Evolutionary conservation across 1,140 invertebrate species (phyloP).

Genomic region (Diorhabda elongata): DNA sequence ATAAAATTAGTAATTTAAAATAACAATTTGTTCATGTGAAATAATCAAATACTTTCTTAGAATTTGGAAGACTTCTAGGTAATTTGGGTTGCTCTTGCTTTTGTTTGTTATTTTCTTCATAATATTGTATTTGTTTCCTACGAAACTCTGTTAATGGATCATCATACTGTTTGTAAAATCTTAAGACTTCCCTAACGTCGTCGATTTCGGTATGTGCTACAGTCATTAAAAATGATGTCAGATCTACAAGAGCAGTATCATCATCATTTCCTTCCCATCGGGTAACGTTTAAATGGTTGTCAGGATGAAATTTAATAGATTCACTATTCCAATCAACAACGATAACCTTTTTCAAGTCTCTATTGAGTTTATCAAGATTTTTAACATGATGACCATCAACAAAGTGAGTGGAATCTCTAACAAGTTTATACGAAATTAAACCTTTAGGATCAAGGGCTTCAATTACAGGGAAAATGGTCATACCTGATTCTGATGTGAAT

Average conservation of each 20-base stretch:
- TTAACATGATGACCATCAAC: constrained; percentile 94
- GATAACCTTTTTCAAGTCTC: constrained; percentile 94
- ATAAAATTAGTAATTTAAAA: no score
- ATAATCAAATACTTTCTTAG: background rate
- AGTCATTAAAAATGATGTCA: constrained; percentile 88
- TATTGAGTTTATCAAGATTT: constrained; percentile 88
- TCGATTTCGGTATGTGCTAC: constrained; percentile 83
- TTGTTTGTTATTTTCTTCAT: constrained; percentile 19
- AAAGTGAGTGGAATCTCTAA: constrained; percentile 95
- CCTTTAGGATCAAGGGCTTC: constrained; percentile 88
- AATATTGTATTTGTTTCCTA: constrained; percentile 71
- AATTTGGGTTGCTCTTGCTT: constrained; percentile 16
- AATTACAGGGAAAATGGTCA: constrained; percentile 83
- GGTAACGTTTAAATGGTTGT: constrained; percentile 83
- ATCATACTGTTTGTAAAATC: constrained; percentile 90
- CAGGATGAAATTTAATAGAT: constrained; percentile 81
- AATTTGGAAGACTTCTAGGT: constrained; percentile 9
- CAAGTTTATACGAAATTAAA: constrained; percentile 85
- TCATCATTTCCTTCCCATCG: constrained; percentile 92
- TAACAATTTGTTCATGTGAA: background rate
- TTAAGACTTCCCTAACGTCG: constrained; percentile 90
- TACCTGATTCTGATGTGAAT: constrained; percentile 87
- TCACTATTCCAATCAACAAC: constrained; percentile 92
- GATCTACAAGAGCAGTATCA: constrained; percentile 81
- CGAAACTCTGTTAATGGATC: constrained; percentile 88